Evolutionary conservation across 1,140 invertebrate species (phyloP), one percentile per base, ranked within the genome.

Genomic region (Aethina tumida): DNA sequence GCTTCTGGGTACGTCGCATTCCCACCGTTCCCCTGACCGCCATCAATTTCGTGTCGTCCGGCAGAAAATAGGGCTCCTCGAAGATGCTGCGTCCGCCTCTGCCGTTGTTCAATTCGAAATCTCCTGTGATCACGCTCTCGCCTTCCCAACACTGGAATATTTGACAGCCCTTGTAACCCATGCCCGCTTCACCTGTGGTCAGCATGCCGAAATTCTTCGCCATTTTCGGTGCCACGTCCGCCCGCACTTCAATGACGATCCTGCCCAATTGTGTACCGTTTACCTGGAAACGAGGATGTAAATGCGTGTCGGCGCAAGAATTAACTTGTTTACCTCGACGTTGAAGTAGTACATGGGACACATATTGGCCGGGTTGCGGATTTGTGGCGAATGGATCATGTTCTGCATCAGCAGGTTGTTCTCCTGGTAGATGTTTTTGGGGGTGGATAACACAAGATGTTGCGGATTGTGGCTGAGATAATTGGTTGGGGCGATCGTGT

Each of bases 141-240:
- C 78, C 79, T 49, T 79, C 79, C 82, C 82, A 86, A 50, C 82
- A 84, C 51, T 86, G 82, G 56, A 86, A 86, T 40, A 87, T 76
- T 32, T 73, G 66, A 58, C 83, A 87, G 8, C 82, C 81, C 41
- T 80, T 81, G 53, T 85, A 87, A 16, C 82, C 79, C 35, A 81
- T 71, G 7, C 84, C 84, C 13, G 76, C 69, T 49, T 88, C 84
- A 2, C 86, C 84, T 0, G 80, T 84, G 7, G 82, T 75, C 2
- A 95, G 64, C 1, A 79, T 70, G 40, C 77, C 73, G 62, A 94
- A 95, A 62, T 95, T 95, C 57, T 87, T 84, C 14, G 84, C 80
- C 73, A 94, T 95, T 55, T 81, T 87, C 3, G 91, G 91, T 2
- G 87, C 87, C 4, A 79, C 75, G 61, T 93, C 84, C 5, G 77